Percentiles rank a stretch among this genome's conserved stretches.
Conservation (phyloP, 2,113 vertebrate species). For the Oreochromis spilurus region DNA sequence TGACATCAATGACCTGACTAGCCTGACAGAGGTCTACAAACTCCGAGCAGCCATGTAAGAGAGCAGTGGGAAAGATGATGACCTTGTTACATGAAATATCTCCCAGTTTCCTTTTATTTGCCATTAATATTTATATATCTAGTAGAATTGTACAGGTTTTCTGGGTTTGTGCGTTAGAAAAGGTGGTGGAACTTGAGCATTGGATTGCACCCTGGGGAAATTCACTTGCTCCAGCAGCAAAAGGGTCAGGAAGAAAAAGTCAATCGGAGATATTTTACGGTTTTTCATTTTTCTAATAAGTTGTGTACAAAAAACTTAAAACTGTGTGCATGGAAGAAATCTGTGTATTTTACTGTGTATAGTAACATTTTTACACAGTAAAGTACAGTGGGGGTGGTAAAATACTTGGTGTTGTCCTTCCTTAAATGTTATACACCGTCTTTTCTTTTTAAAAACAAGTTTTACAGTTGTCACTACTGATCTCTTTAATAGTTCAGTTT, state of each 20-base stretch:
- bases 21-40: conserved; percentile 86
- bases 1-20: conserved; percentile 76
- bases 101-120: rapidly evolving
- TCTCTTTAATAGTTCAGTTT: background rate
- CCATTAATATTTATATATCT: background rate
- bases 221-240: background rate
- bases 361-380: background rate
- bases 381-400: background rate
- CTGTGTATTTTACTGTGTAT: background rate
- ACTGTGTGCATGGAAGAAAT: background rate
- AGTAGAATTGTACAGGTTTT: background rate
- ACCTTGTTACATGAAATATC: background rate
- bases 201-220: background rate
- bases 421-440: background rate
- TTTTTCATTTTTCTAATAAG: background rate
- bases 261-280: background rate
- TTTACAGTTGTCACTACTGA: background rate
- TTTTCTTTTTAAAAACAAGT: background rate
- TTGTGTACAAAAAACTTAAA: rapidly evolving
- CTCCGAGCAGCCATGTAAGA: conserved; percentile 84
- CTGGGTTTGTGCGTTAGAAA: background rate
- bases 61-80: background rate
- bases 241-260: background rate
- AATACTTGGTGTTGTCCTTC: background rate
- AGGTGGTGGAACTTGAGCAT: background rate